These are phyloP conservation scores for Agrochola litura DNA, from an alignment of 2,888 invertebrate genomes.

Conservation along the genomic window DNA sequence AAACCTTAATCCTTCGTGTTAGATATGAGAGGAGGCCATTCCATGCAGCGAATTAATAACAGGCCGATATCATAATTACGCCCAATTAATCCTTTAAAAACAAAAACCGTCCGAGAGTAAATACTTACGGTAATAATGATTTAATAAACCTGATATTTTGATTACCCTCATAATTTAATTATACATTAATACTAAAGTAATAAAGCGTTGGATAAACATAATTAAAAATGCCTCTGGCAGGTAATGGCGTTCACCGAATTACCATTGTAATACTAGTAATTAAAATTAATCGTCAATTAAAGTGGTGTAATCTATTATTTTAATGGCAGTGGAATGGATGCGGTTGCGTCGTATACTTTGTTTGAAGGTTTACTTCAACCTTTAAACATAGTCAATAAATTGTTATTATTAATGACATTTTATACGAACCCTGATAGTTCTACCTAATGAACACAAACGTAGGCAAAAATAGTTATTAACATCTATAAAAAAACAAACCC, in stretches of 20 bases:
- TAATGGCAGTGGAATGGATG: conserved; percentile 55
- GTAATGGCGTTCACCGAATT: conserved; percentile 56
- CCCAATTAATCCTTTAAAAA: conserved; percentile 22
- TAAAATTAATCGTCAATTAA: conserved; percentile 73
- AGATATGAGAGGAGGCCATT: too few species aligned
- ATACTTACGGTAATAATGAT: conserved; percentile 15
- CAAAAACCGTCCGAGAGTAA: conserved; percentile 12
- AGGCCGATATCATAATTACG: background rate
- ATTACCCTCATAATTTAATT: conserved; percentile 72
- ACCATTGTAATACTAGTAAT: conserved; percentile 66
- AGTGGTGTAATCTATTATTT: conserved; percentile 67
- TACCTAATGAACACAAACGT: background rate
- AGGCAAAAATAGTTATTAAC: background rate
- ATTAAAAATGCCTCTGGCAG: conserved; percentile 74
- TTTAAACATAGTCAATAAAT: background rate
- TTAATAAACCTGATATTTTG: conserved; percentile 32
- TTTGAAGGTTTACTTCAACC: background rate
- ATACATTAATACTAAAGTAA: conserved; percentile 72
- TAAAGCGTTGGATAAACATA: conserved; percentile 75
- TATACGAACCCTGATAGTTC: background rate
- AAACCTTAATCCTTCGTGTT: background rate
- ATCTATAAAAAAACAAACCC: too few species aligned
- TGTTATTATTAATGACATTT: background rate
- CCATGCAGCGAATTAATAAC: background rate
- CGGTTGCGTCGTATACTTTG: conserved; percentile 17